Base-by-base conservation (phyloP, 2,888 invertebrate species). In the Ecliptopera silaceata region DNA sequence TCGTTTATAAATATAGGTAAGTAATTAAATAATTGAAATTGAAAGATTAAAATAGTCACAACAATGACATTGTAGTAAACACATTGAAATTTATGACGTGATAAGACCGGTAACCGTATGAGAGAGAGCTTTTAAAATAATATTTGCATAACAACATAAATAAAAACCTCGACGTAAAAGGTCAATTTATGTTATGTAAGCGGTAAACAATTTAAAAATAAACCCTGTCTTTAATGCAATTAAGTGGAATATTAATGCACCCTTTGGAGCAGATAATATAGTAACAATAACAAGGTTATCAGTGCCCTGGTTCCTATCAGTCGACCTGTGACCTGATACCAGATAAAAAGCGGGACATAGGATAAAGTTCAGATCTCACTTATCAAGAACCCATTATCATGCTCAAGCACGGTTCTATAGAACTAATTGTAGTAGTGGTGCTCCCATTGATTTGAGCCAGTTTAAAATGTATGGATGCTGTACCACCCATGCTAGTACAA, bases 211-310 rank as follows among this genome's bases (percentile, higher is more conserved):
- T 13, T 36, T 49, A 55, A 57, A 59, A 59, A 47, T 49, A 59
- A 54, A 42, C 38, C n/a, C 36, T 47, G 47, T 61, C 52, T 49
- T 38, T 36, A 53, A 41, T 59, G 59, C 56, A 55, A 45, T 53
- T 44, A 48, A 50, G 31, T 57, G 57, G 64, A 64, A 63, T 61
- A 58, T 55, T 49, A 47, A 56, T 54, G 53, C 58, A 61, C 61
- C 63, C 65, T 67, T 65, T 65, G 62, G 44, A 65, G 45, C 55
- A 59, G 61, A 65, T 65, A 64, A 53, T 54, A 57, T 15, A 15
- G 44, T 56, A 61, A 63, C 49, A 58, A 58, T 56, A 61, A 63
- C 49, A 58, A 58, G 67, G 67, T 67, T 67, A 67, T 64, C 63
- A 60, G 55, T 51, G 56, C 56, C 44, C 41, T 17, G 43, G 39